Evolutionary conservation across 2,888 invertebrate genomes (phyloP).

Genomic region (Clusia tigrina): DNA sequence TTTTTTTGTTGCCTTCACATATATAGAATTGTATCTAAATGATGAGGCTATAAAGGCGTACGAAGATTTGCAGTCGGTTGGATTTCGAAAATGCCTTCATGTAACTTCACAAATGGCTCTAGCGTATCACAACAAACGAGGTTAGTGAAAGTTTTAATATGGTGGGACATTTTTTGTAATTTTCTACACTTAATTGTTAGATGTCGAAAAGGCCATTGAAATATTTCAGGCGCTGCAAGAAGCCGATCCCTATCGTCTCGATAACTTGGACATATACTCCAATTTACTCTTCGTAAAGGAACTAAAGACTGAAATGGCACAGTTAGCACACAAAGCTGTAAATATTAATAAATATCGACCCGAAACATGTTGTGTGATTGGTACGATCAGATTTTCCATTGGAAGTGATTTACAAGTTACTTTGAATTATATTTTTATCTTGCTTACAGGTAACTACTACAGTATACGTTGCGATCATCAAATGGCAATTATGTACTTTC

Average conservation of each 20-base stretch:
- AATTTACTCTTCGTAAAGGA: constrained; percentile 95
- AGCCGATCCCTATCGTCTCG: constrained; percentile 90
- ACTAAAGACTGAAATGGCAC: constrained; percentile 88
- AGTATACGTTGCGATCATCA: constrained; percentile 95
- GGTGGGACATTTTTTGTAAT: background rate
- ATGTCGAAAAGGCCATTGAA: constrained; percentile 87
- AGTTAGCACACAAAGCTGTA: constrained; percentile 91
- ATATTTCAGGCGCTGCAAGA: constrained; percentile 84
- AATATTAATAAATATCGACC: constrained; percentile 96
- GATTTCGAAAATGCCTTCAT: constrained; percentile 88
- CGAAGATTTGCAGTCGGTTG: constrained; percentile 76
- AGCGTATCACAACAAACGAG: constrained; percentile 90
- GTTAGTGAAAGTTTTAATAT: constrained; percentile 63
- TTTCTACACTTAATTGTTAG: too few species aligned
- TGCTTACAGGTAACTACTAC: constrained; percentile 88
- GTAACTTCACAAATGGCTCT: constrained; percentile 91
- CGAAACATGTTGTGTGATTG: constrained; percentile 97
- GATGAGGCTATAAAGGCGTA: constrained; percentile 90
- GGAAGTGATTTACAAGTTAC: background rate
- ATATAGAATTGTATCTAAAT: constrained; percentile 87
- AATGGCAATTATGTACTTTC: constrained; percentile 97
- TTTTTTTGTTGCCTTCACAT: constrained; percentile 90
- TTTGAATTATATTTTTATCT: constrained; percentile 48
- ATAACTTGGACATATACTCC: constrained; percentile 96
- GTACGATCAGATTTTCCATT: constrained; percentile 56